These are phyloP conservation scores for Cettia cetti DNA, from an alignment of 2,113 vertebrate species.

Conservation along the genomic window DNA sequence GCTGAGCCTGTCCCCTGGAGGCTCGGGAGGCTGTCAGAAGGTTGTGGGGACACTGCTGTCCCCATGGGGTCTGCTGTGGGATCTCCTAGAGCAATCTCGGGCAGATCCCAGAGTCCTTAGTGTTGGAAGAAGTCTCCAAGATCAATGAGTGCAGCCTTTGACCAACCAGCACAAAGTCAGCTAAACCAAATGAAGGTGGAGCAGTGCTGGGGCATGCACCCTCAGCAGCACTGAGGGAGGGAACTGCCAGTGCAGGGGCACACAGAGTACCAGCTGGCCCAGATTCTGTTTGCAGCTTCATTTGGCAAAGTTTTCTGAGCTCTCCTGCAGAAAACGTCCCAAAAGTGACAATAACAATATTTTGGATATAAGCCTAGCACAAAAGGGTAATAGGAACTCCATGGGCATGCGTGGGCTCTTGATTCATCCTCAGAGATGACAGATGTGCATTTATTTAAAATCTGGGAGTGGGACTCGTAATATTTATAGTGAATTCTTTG, in stretches of 20 bases:
- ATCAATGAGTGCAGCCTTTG: neutral
- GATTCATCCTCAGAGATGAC: constrained; percentile 50
- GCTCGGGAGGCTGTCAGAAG: accelerated
- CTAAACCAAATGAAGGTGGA: accelerated
- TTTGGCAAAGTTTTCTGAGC: neutral
- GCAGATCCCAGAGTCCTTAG: neutral
- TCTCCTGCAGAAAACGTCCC: constrained; percentile 22
- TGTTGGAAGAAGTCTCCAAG: neutral
- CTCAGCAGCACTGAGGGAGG: accelerated
- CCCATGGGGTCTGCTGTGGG: accelerated
- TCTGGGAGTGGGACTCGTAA: neutral
- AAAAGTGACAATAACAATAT: constrained; percentile 33
- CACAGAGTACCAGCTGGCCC: neutral
- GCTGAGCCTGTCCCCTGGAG: neutral
- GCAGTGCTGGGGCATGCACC: accelerated
- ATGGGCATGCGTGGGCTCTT: constrained; percentile 22
- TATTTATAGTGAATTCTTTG: constrained; percentile 12
- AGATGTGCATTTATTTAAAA: constrained; percentile 44
- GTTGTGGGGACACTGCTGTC: neutral
- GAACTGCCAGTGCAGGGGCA: neutral
- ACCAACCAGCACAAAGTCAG: accelerated
- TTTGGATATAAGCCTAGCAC: constrained; percentile 61
- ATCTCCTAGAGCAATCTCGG: neutral
- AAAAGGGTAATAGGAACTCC: constrained; percentile 52
- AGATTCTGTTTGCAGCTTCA: neutral